Evolutionary conservation across 2,888 invertebrate genomes (phyloP).

Genomic region (Tinea trinotella): DNA sequence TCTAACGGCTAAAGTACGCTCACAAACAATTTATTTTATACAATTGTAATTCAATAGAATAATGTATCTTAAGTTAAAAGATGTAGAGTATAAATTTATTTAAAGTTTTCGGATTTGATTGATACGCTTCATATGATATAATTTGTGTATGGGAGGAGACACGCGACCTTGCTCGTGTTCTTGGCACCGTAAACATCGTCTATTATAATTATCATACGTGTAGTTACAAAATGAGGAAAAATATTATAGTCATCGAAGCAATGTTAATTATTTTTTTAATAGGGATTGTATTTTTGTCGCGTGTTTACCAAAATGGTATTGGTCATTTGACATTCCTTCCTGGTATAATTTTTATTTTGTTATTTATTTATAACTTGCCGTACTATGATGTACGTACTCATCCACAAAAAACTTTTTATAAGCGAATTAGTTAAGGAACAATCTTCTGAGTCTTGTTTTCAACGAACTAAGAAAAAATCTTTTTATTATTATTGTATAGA

Average conservation of each 20-base stretch:
- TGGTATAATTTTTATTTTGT: not conserved
- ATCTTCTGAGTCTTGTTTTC: too few species aligned
- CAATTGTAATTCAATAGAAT: not conserved
- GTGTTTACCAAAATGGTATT: slow-evolving; percentile 6
- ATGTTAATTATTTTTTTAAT: slow-evolving; percentile 23
- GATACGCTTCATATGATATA: not conserved
- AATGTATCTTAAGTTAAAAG: not conserved
- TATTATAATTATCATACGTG: slow-evolving; percentile 30
- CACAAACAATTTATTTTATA: not conserved
- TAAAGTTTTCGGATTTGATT: not conserved
- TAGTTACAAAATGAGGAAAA: slow-evolving; percentile 11
- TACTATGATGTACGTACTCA: too few species aligned
- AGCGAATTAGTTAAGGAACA: too few species aligned
- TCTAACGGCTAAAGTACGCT: slow-evolving; percentile 4
- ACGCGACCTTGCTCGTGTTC: slow-evolving; percentile 46
- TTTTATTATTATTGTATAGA: too few species aligned
- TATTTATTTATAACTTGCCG: not conserved
- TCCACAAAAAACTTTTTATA: too few species aligned
- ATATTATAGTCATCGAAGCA: slow-evolving; percentile 1
- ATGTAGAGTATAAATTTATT: not conserved
- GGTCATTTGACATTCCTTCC: slow-evolving; percentile 3
- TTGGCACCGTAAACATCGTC: slow-evolving; percentile 37
- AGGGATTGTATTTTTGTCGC: slow-evolving; percentile 6
- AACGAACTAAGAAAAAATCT: too few species aligned
- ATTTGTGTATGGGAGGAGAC: slow-evolving; percentile 36